These are phyloP conservation scores for Acleris emargana DNA, from an alignment of 2,888 invertebrate genomes.

Conservation along the genomic window DNA sequence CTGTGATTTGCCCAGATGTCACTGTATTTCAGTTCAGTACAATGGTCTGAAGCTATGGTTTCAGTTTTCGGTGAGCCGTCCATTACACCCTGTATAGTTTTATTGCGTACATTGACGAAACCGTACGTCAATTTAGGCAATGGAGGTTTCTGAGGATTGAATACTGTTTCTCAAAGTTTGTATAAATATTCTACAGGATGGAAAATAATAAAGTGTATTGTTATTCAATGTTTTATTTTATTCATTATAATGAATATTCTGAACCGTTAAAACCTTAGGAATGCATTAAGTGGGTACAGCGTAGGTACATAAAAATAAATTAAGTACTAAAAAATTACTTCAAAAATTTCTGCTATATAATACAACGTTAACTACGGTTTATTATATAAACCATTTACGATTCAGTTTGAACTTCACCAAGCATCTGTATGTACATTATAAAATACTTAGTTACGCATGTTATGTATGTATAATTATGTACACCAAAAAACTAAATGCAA, in stretches of 20 bases:
- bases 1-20: no score
- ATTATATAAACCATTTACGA: conserved; percentile 71
- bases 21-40: no score
- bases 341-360: conserved; percentile 62
- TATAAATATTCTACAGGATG: not conserved
- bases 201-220: conserved; percentile 43
- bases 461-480: conserved; percentile 63
- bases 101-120: not conserved
- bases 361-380: conserved; percentile 67
- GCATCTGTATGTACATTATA: conserved; percentile 38
- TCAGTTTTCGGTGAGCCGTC: no score
- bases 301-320: conserved; percentile 71
- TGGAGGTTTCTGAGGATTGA: no score
- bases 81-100: not conserved
- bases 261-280: conserved; percentile 75
- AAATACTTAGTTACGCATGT: conserved; percentile 48
- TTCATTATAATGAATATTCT: conserved; percentile 72
- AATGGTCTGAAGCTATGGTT: no score
- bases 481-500: conserved; percentile 61
- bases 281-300: conserved; percentile 73
- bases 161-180: no score
- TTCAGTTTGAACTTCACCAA: conserved; percentile 40
- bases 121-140: no score
- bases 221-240: conserved; percentile 73
- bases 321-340: conserved; percentile 74